phyloP scores from a whole-genome alignment of 2,113 vertebrate species.

The Tachysurus vachellii region DNA sequence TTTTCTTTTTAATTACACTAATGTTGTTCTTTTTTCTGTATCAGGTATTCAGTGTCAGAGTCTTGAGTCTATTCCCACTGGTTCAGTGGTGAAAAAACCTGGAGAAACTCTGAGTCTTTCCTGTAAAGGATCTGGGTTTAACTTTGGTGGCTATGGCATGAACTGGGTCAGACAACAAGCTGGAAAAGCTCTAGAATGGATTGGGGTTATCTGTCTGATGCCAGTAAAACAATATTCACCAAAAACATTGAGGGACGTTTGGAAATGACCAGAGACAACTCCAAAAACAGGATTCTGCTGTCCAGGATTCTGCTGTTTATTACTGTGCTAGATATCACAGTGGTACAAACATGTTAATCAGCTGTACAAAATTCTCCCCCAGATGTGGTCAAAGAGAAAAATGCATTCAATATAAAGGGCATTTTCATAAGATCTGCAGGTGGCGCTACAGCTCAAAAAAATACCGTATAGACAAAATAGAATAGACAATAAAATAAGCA shows the following conservation, averaged over 20 bases:
- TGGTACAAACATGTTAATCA: not conserved
- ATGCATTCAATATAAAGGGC: too few species aligned
- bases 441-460: too few species aligned
- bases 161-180: slow-evolving; percentile 44
- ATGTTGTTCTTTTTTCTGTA: not conserved
- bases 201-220: not conserved
- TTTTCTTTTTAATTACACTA: not conserved
- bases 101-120: too few species aligned
- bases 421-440: not conserved
- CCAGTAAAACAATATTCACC: not conserved
- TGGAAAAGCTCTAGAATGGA: slow-evolving; percentile 50
- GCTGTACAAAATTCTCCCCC: not conserved
- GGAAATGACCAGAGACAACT: slow-evolving; percentile 43
- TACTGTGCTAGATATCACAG: slow-evolving; percentile 17
- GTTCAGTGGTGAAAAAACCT: too few species aligned
- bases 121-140: slow-evolving; percentile 10
- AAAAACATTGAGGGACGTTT: slow-evolving; percentile 15
- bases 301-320: slow-evolving; percentile 34
- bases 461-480: too few species aligned
- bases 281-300: slow-evolving; percentile 30
- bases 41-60: slow-evolving; percentile 50
- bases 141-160: not conserved
- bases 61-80: too few species aligned
- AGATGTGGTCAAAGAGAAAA: too few species aligned
- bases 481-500: too few species aligned